Conservation (phyloP, 2,888 invertebrate species). For the Bembecia ichneumoniformis region DNA sequence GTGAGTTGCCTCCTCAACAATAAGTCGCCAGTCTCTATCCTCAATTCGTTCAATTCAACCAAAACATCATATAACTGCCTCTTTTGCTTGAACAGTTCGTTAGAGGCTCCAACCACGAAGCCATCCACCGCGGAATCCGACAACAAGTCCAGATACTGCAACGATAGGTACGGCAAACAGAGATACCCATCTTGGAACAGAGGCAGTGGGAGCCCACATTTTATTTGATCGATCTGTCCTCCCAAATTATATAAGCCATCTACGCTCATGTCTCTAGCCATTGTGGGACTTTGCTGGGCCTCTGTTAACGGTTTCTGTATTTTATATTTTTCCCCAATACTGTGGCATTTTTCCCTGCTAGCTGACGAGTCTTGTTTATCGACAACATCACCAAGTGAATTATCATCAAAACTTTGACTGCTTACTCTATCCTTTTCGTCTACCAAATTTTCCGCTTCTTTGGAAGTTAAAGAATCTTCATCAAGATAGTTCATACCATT, state of each 20-base stretch:
- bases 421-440: conserved; percentile 62
- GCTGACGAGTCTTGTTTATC: conserved; percentile 46
- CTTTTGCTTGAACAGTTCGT: conserved; percentile 97
- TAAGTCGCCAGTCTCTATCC: conserved; percentile 86
- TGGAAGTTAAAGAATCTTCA: conserved; percentile 46
- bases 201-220: conserved; percentile 90
- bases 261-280: conserved; percentile 80
- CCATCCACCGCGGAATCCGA: conserved; percentile 89
- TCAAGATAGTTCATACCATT: conserved; percentile 37
- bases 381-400: conserved; percentile 40
- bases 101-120: conserved; percentile 96
- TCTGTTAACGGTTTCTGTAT: conserved; percentile 44
- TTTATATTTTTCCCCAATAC: conserved; percentile 65
- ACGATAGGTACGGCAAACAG: conserved; percentile 94
- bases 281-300: conserved; percentile 65
- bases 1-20: conserved; percentile 87
- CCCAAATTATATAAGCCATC: conserved; percentile 75
- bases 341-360: conserved; percentile 62
- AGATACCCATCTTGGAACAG: conserved; percentile 93
- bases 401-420: conserved; percentile 59
- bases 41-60: conserved; percentile 88
- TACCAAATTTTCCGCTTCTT: conserved; percentile 52
- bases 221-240: conserved; percentile 77
- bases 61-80: conserved; percentile 92
- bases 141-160: conserved; percentile 94